phyloP scores from a whole-genome alignment of 2,888 invertebrate genomes.

The Mythimna vitellina region DNA sequence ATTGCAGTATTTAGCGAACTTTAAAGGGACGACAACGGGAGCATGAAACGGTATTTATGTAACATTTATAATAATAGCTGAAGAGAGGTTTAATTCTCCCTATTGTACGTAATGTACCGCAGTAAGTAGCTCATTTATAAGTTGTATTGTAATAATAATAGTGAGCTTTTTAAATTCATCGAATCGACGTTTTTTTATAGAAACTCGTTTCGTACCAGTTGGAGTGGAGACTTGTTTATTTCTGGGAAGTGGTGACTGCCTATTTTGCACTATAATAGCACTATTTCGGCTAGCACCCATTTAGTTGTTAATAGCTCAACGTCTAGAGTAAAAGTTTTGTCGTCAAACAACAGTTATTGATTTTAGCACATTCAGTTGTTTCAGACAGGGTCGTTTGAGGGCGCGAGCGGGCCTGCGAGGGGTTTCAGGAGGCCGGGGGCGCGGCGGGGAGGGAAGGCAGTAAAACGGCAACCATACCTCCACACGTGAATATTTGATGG shows the following conservation, averaged over 20 bases:
- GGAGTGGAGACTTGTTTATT: conserved; percentile 28
- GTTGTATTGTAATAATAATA: conserved; percentile 23
- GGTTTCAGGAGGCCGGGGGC: conserved; percentile 63
- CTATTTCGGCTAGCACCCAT: conserved; percentile 33
- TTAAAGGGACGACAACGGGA: conserved; percentile 55
- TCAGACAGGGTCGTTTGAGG: conserved; percentile 81
- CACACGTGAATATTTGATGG: conserved; percentile 90
- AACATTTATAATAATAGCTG: conserved; percentile 48
- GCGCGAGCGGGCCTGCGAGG: conserved; percentile 69
- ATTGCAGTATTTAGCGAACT: conserved; percentile 68
- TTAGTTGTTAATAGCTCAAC: conserved; percentile 48
- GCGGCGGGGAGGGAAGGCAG: conserved; percentile 74
- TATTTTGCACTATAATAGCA: conserved; percentile 25
- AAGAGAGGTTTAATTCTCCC: conserved; percentile 36
- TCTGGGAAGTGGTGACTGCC: conserved; percentile 22
- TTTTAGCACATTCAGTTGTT: conserved; percentile 89
- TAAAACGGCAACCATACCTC: conserved; percentile 87
- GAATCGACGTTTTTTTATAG: conserved; percentile 20
- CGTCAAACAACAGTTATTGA: conserved; percentile 88
- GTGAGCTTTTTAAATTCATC: conserved; percentile 10
- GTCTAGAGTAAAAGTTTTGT: conserved; percentile 78
- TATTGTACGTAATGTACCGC: conserved; percentile 41
- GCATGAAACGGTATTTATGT: conserved; percentile 52
- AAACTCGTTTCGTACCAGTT: conserved; percentile 31
- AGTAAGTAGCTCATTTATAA: conserved; percentile 19